Evolutionary conservation across 2,113 vertebrate genomes (phyloP).

Genomic region (Phalacrocorax pelagicus): DNA sequence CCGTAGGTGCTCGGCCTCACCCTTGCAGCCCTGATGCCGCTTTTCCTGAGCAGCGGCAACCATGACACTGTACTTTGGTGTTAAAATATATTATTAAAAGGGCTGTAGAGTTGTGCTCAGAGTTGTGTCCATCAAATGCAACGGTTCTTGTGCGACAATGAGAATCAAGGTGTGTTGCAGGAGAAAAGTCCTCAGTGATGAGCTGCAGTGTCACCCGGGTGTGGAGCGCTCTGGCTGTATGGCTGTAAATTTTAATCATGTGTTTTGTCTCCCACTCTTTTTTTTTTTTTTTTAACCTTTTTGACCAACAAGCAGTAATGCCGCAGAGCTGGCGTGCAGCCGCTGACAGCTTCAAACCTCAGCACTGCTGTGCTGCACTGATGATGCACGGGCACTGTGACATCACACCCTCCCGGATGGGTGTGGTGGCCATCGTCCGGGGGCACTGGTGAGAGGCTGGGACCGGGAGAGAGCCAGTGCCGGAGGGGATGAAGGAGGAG

Average conservation of each 20-base stretch:
- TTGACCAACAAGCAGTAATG: not conserved
- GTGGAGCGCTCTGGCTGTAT: not conserved
- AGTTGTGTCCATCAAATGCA: rapidly evolving
- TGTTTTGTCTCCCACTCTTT: rapidly evolving
- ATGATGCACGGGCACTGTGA: rapidly evolving
- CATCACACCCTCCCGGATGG: rapidly evolving
- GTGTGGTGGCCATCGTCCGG: rapidly evolving
- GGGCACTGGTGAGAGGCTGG: conserved; percentile 19
- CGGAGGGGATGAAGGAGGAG: not conserved
- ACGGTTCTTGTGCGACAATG: rapidly evolving
- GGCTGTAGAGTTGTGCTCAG: not conserved
- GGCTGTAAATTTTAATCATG: rapidly evolving
- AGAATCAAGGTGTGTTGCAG: not conserved
- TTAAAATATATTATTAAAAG: not conserved
- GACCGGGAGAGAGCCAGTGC: not conserved
- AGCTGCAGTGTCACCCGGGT: rapidly evolving
- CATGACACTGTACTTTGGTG: rapidly evolving
- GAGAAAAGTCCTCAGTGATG: not conserved
- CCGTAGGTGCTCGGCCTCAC: not conserved
- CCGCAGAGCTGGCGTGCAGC: rapidly evolving
- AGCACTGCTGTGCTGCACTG: rapidly evolving
- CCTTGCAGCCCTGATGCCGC: not conserved
- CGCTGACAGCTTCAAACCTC: rapidly evolving
- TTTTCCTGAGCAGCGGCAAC: rapidly evolving
- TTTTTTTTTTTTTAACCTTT: not conserved